Percentiles rank a stretch among this genome's conserved stretches.
phyloP scores from a whole-genome alignment of 2,888 invertebrate genomes.

The Parnassius mnemosyne region DNA sequence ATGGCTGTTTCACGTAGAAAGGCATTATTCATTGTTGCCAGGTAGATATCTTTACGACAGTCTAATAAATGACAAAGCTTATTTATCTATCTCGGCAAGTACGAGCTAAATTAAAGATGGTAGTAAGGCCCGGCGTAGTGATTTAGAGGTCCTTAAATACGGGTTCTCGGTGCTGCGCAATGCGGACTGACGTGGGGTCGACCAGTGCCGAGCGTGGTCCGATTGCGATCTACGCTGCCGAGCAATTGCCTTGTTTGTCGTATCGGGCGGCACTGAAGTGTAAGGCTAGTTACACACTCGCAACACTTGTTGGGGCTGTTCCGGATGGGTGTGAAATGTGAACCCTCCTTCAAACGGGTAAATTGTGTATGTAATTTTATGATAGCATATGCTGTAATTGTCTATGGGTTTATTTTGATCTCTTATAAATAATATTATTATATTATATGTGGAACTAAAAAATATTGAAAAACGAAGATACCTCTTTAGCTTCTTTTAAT shows the following conservation, averaged over 20 bases:
- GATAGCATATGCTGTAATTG: too few species aligned
- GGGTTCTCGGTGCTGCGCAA: slow-evolving; percentile 26
- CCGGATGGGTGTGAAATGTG: too few species aligned
- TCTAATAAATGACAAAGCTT: slow-evolving; percentile 6
- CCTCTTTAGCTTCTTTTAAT: too few species aligned
- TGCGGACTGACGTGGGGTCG: slow-evolving; percentile 28
- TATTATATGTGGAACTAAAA: too few species aligned
- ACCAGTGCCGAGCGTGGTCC: slow-evolving; percentile 44
- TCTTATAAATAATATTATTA: too few species aligned
- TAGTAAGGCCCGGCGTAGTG: not conserved
- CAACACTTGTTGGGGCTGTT: too few species aligned
- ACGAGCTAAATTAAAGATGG: not conserved
- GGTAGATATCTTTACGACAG: slow-evolving; percentile 1
- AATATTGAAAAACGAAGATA: too few species aligned
- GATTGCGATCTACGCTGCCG: slow-evolving; percentile 61
- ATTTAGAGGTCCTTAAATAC: slow-evolving; percentile 14
- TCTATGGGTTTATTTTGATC: too few species aligned
- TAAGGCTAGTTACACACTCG: slow-evolving; percentile 36
- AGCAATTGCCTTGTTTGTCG: slow-evolving; percentile 74
- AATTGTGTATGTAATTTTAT: too few species aligned
- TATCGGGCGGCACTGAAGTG: slow-evolving; percentile 37
- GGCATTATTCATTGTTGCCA: slow-evolving; percentile 2
- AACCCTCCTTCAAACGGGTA: too few species aligned
- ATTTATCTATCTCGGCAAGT: not conserved
- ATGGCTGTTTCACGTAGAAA: too few species aligned